Evolutionary conservation across 1,140 invertebrate genomes (phyloP).

Genomic region (Drosophila nasuta): DNA sequence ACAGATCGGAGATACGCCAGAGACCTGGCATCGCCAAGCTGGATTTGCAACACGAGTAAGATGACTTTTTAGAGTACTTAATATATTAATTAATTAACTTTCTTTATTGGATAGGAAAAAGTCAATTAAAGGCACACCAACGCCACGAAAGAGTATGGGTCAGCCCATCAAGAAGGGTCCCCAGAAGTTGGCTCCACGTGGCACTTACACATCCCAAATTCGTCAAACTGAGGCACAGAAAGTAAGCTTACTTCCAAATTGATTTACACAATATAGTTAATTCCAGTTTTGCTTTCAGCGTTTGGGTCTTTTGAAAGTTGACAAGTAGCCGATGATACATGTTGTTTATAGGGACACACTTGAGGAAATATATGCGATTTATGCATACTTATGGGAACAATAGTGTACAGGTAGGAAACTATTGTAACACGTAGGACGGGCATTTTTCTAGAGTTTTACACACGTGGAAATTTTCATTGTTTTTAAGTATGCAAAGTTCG

Average conservation of each 20-base stretch:
- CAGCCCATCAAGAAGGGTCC: constrained; percentile 26
- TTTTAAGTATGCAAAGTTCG: constrained; percentile 6
- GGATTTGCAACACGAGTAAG: constrained; percentile 11
- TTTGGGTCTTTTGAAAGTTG: neutral
- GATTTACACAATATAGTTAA: neutral
- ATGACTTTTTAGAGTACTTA: neutral
- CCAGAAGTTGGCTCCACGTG: constrained; percentile 28
- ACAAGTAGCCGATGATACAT: neutral
- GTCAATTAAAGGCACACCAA: constrained; percentile 2
- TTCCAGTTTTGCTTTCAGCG: constrained; percentile 21
- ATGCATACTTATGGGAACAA: too few species aligned
- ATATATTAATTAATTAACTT: neutral
- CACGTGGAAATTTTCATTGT: constrained; percentile 13
- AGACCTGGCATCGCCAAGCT: neutral
- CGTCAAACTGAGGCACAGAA: constrained; percentile 36
- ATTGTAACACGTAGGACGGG: neutral
- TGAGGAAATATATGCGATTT: too few species aligned
- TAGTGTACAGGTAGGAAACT: constrained; percentile 3
- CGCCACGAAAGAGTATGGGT: constrained; percentile 8
- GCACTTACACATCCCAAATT: constrained; percentile 34
- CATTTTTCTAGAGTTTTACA: constrained; percentile 22
- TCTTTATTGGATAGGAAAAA: constrained; percentile 11
- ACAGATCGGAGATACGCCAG: neutral
- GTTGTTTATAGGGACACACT: too few species aligned
- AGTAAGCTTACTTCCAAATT: constrained; percentile 2